A percentile compares a stretch with the other conserved stretches of the same genome.
Evolutionary conservation across 2,113 vertebrate genomes (phyloP).

Genomic region (Struthidea cinerea): DNA sequence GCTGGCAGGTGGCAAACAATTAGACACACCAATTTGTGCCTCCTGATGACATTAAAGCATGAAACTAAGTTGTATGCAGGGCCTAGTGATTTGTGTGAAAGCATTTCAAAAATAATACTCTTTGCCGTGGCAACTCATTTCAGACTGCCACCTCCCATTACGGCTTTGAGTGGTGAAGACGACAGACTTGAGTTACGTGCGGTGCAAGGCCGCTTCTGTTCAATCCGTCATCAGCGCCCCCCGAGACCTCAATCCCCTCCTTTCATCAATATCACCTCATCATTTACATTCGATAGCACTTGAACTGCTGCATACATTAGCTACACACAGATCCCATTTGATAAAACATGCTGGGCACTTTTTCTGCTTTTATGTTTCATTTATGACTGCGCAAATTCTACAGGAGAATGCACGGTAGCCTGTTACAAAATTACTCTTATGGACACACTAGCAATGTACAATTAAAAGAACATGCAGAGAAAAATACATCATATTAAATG

Average conservation of each 20-base stretch:
- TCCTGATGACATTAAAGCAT: conserved; percentile 92
- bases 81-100: conserved; percentile 96
- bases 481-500: neutral
- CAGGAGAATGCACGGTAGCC: neutral
- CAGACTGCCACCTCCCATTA: conserved; percentile 98
- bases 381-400: neutral
- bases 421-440: neutral
- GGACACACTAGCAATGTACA: neutral
- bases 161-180: conserved; percentile 85
- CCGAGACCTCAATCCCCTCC: conserved; percentile 87
- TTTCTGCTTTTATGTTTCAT: conserved; percentile 56
- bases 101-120: conserved; percentile 99
- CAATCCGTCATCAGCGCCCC: conserved; percentile 96
- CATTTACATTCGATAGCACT: conserved; percentile 80
- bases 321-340: conserved; percentile 44
- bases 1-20: conserved; percentile 99
- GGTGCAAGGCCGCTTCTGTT: conserved; percentile 89
- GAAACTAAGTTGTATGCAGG: conserved; percentile 91
- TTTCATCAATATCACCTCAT: conserved; percentile 90
- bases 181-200: conserved; percentile 84
- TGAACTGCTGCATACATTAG: conserved; percentile 79
- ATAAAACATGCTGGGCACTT: conserved; percentile 35
- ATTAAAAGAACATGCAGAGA: neutral
- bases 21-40: conserved; percentile 97
- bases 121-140: conserved; percentile 94